Base-by-base conservation (phyloP, 1,140 invertebrate species). In the Ceratina australensis region DNA sequence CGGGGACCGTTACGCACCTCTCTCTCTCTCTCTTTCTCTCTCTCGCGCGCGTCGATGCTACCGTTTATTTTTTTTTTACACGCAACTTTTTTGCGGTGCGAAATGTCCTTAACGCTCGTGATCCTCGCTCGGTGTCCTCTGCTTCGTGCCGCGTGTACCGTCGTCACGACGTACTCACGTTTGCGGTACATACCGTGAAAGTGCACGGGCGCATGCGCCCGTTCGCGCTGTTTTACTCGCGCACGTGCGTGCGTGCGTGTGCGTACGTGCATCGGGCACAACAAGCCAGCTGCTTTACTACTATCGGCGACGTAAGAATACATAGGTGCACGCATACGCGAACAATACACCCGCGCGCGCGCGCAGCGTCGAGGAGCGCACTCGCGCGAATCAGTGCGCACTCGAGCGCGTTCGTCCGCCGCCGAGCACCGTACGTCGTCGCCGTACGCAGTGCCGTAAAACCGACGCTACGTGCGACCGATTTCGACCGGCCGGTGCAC, bases 1-100 rank as follows among this genome's bases (percentile, higher is more conserved):
- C 83, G 66, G 7, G 7, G 68, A 84, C 80, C 83, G 82, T 84
- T 85, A 85, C 83, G 82, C 82, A 79, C 79, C 83, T 78, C 74
- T 71, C 49, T 24, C n/a, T n/a, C n/a, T n/a, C n/a, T n/a, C n/a
- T n/a, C n/a, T n/a, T n/a, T n/a, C n/a, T n/a, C n/a, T n/a, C n/a
- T n/a, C n/a, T n/a, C n/a, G n/a, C n/a, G 72, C 82, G 68, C 79
- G 74, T 72, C 78, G 64, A 60, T 60, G 57, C 18, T 22, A 66
- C 42, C 57, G 67, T 47, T 69, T 76, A n/a, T n/a, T n/a, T n/a
- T n/a, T n/a, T n/a, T n/a, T n/a, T n/a, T n/a, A n/a, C n/a, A n/a
- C n/a, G n/a, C n/a, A n/a, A n/a, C n/a, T n/a, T n/a, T n/a, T n/a
- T n/a, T n/a, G n/a, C n/a, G n/a, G n/a, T n/a, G n/a, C n/a, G n/a